phyloP scores from a whole-genome alignment of 2,797 vertebrate species.

The Tauraco hartlaubi region DNA sequence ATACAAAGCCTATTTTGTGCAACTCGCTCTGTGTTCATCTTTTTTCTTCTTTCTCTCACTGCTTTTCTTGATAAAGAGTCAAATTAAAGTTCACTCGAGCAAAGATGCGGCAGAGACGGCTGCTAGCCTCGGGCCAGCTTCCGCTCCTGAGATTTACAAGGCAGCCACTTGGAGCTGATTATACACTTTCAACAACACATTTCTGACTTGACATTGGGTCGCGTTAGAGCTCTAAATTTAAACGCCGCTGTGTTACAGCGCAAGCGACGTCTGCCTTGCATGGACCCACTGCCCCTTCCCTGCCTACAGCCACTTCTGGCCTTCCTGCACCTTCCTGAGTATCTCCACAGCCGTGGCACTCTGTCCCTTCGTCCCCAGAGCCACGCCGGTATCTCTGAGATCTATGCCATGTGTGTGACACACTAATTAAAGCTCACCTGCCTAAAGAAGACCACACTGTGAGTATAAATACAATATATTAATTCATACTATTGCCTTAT shows the following conservation, averaged over 20 bases:
- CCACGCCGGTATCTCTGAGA: neutral
- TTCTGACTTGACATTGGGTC: slow-evolving; percentile 54
- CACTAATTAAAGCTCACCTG: neutral
- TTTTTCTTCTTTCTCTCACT: neutral
- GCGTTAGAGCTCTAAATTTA: slow-evolving; percentile 29
- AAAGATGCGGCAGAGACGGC: slow-evolving; percentile 20
- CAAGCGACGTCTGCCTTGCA: neutral
- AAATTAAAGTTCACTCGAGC: slow-evolving; percentile 63
- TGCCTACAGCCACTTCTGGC: neutral
- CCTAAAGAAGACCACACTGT: neutral
- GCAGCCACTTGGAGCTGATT: slow-evolving; percentile 60
- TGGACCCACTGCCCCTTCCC: neutral
- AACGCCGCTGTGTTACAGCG: neutral
- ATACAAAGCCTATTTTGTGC: neutral
- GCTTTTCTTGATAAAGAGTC: slow-evolving; percentile 62
- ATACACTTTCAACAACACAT: slow-evolving; percentile 23
- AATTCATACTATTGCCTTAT: slow-evolving; percentile 12
- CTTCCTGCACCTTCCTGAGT: neutral
- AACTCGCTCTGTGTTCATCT: neutral
- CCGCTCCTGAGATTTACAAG: slow-evolving; percentile 63
- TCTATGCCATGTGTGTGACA: neutral
- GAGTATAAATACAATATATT: slow-evolving; percentile 8
- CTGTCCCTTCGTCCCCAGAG: neutral
- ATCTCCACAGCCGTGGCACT: neutral
- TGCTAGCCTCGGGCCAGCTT: slow-evolving; percentile 61